Conservation (phyloP, 2,113 vertebrate species). For the Gnathonemus longibarbis region DNA sequence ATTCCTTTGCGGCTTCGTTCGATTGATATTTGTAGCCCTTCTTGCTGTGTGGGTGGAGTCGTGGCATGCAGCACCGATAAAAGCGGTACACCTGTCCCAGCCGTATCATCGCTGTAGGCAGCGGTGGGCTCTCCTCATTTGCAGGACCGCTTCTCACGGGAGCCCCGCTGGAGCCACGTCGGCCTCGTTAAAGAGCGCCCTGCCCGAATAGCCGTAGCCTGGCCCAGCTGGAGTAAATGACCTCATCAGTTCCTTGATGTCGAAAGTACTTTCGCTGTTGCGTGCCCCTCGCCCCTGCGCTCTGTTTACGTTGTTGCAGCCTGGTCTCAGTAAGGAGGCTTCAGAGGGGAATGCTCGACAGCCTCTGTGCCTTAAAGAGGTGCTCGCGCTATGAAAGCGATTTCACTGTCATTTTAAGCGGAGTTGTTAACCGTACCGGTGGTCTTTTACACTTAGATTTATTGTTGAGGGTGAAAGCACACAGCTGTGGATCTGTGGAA, state of each 20-base stretch:
- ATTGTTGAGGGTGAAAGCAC: not conserved
- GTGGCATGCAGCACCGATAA: not conserved
- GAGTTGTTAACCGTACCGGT: not conserved
- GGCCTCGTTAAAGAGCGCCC: constrained; percentile 45
- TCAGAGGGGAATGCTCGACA: not conserved
- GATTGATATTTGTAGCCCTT: not conserved
- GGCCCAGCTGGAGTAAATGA: constrained; percentile 57
- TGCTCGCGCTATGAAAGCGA: not conserved
- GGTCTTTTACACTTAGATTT: not conserved
- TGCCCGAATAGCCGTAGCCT: constrained; percentile 47
- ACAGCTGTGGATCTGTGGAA: not conserved
- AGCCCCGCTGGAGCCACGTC: constrained; percentile 40
- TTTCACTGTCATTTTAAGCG: not conserved
- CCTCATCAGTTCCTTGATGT: constrained; percentile 40
- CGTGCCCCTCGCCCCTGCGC: not conserved
- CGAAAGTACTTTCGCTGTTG: not conserved
- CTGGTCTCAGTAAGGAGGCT: not conserved
- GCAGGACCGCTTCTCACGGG: constrained; percentile 32
- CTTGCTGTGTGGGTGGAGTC: not conserved
- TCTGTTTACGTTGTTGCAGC: not conserved
- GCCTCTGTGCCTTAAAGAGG: not conserved
- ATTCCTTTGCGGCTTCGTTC: not conserved
- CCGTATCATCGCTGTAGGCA: not conserved
- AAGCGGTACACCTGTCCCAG: not conserved
- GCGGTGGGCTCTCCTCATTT: not conserved